Percentiles rank a stretch among this genome's conserved stretches.
Conservation (phyloP, 2,888 invertebrate genomes). For the Agrotis clavis region DNA sequence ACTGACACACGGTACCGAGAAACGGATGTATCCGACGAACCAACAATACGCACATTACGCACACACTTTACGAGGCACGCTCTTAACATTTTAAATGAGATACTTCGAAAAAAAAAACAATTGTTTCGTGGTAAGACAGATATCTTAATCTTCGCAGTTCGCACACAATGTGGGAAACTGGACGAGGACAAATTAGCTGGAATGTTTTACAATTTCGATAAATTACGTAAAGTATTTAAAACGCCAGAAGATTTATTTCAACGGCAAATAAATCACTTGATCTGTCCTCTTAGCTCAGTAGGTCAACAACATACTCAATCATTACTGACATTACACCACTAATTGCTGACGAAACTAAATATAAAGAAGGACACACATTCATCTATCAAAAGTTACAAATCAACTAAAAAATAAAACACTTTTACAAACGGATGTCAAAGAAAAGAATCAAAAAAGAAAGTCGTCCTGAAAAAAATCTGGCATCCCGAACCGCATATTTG, state of each 20-base stretch:
- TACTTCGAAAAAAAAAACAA: slow-evolving; percentile 54
- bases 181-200: slow-evolving; percentile 21
- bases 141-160: slow-evolving; percentile 49
- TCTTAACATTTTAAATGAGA: slow-evolving; percentile 55
- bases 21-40: slow-evolving; percentile 48
- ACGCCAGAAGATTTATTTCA: not conserved
- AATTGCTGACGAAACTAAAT: slow-evolving; percentile 47
- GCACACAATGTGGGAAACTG: slow-evolving; percentile 35
- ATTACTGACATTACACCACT: slow-evolving; percentile 34
- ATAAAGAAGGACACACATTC: slow-evolving; percentile 31
- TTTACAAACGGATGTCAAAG: slow-evolving; percentile 74
- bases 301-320: slow-evolving; percentile 17
- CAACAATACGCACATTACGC: slow-evolving; percentile 53
- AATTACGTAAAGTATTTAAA: slow-evolving; percentile 7
- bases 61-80: slow-evolving; percentile 54
- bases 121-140: slow-evolving; percentile 38
- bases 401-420: slow-evolving; percentile 58
- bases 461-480: slow-evolving; percentile 63
- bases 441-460: slow-evolving; percentile 61
- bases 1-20: slow-evolving; percentile 66
- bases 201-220: slow-evolving; percentile 7
- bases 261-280: slow-evolving; percentile 22
- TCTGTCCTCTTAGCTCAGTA: slow-evolving; percentile 22
- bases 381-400: slow-evolving; percentile 50
- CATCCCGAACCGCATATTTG: slow-evolving; percentile 76